Evolutionary conservation across 2,888 invertebrate genomes (phyloP).

Genomic region (Argyresthia goedartella): DNA sequence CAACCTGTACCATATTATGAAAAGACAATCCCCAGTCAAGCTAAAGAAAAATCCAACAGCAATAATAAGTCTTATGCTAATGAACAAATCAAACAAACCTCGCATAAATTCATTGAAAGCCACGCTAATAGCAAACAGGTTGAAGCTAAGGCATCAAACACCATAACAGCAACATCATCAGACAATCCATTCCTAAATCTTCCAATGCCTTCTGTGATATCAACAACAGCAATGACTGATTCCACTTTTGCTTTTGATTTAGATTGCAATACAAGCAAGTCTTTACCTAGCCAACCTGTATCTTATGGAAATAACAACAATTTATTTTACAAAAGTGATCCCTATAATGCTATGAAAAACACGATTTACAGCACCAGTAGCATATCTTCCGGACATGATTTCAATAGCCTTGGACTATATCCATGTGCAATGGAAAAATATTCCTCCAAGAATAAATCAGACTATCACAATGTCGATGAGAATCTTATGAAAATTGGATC

Average conservation of each 20-base stretch:
- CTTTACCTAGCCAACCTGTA: constrained; percentile 34
- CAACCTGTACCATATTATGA: constrained; percentile 31
- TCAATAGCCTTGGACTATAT: constrained; percentile 53
- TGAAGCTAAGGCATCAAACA: constrained; percentile 25
- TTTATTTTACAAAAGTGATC: constrained; percentile 56
- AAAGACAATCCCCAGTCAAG: constrained; percentile 24
- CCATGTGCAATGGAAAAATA: constrained; percentile 65
- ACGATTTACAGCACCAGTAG: constrained; percentile 59
- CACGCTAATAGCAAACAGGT: constrained; percentile 19
- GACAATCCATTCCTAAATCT: constrained; percentile 58
- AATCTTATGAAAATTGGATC: constrained; percentile 60
- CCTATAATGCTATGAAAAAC: constrained; percentile 48
- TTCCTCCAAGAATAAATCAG: constrained; percentile 48
- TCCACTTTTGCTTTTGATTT: constrained; percentile 48
- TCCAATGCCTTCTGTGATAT: constrained; percentile 43
- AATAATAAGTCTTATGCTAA: background rate
- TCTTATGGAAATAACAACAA: constrained; percentile 38
- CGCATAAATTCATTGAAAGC: constrained; percentile 3
- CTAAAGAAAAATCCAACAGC: constrained; percentile 24
- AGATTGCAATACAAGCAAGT: constrained; percentile 49
- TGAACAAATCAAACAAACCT: constrained; percentile 6
- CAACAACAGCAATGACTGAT: constrained; percentile 41
- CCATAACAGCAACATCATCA: constrained; percentile 23
- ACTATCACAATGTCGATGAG: constrained; percentile 52
- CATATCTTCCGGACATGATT: constrained; percentile 56